Evolutionary conservation across 37 sponge, comb jelly and placozoan species (phyloP).

Genomic region (Geodia barretti): DNA sequence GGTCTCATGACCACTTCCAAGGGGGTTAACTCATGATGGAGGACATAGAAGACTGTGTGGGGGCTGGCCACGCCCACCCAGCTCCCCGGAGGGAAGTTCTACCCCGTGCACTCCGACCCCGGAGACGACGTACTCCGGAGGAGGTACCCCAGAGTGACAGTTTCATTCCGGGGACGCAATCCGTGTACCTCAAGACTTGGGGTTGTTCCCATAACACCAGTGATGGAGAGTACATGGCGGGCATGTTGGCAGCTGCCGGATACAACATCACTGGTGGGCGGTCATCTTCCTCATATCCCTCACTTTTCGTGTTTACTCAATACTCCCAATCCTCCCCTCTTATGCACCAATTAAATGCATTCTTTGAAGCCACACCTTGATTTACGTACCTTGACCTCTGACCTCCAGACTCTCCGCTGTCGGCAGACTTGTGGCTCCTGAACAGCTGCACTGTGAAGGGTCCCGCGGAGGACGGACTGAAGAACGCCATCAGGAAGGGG

Average conservation of each 20-base stretch:
- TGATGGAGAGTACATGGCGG: slow-evolving; percentile 99
- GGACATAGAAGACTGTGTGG: neutral
- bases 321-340: neutral
- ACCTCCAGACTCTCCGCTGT: slow-evolving; percentile 72
- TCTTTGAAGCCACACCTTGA: too few relatives aligned
- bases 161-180: slow-evolving; percentile 76
- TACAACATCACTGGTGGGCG: slow-evolving; percentile 79
- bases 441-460: slow-evolving; percentile 98
- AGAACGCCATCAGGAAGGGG: slow-evolving; percentile 69
- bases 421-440: slow-evolving; percentile 89
- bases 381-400: neutral
- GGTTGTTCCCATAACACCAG: slow-evolving; percentile 97
- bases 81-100: neutral
- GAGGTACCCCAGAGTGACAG: slow-evolving; percentile 31
- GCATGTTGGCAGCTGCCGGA: slow-evolving; percentile 79
- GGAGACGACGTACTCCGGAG: neutral
- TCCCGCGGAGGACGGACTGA: slow-evolving; percentile 91
- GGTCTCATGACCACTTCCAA: too few relatives aligned
- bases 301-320: neutral
- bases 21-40: too few relatives aligned
- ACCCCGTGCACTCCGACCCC: slow-evolving; percentile 44
- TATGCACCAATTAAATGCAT: too few relatives aligned
- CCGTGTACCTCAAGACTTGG: slow-evolving; percentile 93
- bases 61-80: neutral
- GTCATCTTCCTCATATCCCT: neutral